Evolutionary conservation across 2,888 invertebrate species (phyloP), one percentile per base, ranked within the genome.

Genomic region (Ecliptopera silaceata): DNA sequence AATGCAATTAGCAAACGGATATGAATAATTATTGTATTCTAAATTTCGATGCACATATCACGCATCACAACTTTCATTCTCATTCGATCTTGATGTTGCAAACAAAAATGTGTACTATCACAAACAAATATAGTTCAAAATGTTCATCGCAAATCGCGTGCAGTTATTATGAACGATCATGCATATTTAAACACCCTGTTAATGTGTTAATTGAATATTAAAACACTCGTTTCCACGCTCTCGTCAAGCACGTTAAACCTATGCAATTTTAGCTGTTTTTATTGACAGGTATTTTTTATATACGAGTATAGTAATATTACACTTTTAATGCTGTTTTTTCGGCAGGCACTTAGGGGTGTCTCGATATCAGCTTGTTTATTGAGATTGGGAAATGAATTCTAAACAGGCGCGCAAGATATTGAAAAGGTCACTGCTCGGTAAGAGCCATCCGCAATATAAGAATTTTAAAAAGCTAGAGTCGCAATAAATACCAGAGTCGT

Each of bases 31-130:
- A 61, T 68, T 70, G 71, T 77, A 70, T 68, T 65, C 68, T 69
- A 61, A 74, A 76, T 76, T 75, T 77, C 76, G 65, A 74, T 79
- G 71, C 76, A 72, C 71, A 70, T 72, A 66, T 76, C 72, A 73
- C 71, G 71, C 73, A 66, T 76, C 72, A 73, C 74, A 72, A 82
- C 84, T 84, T 86, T 84, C 82, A 69, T 79, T 84, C 73, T 82
- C 75, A 71, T 75, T 70, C 20, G 69, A 51, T 50, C 53, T 68
- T 55, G 29, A 46, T 58, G 47, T 31, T 2, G 13, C 41, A 54
- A 50, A 38, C 42, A 38, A 59, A 50, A 48, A 34, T 36, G 38
- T 3, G 11, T n/a, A 38, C 20, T 42, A 50, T 59, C 4, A 13
- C 53, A 12, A 32, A 29, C 8, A 22, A 34, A 42, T 41, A 59